Evolutionary conservation across 2,113 vertebrate genomes (phyloP).

Genomic region (Caloenas nicobarica): DNA sequence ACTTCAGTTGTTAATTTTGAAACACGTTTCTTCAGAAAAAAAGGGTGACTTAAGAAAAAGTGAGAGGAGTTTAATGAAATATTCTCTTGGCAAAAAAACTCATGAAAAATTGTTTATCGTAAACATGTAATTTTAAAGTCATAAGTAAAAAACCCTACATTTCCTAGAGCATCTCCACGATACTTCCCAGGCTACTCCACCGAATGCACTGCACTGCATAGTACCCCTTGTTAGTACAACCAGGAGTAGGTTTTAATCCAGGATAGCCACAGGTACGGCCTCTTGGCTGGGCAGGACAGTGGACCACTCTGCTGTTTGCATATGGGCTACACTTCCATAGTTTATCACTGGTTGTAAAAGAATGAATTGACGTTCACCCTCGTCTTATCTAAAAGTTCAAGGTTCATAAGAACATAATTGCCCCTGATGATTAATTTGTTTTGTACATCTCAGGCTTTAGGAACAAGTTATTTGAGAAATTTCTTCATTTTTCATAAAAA

Average conservation of each 20-base stretch:
- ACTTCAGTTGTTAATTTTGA: not conserved
- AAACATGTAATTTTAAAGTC: not conserved
- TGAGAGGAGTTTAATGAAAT: not conserved
- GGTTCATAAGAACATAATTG: not conserved
- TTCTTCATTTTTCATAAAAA: not conserved
- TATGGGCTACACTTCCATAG: fast-evolving
- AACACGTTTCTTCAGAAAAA: not conserved
- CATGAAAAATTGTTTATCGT: not conserved
- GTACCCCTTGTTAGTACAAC: not conserved
- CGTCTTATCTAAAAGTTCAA: not conserved
- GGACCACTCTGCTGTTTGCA: fast-evolving
- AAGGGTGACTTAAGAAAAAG: not conserved
- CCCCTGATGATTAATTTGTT: not conserved
- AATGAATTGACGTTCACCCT: not conserved
- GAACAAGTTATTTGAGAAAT: not conserved
- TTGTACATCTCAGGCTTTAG: not conserved
- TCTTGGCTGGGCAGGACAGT: not conserved
- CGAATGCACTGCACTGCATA: not conserved
- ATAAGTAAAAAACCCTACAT: not conserved
- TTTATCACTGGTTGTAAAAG: not conserved
- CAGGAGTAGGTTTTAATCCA: not conserved
- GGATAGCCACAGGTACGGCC: not conserved
- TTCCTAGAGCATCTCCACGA: not conserved
- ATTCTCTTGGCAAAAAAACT: not conserved
- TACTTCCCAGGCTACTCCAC: not conserved